Evolutionary conservation across 2,888 invertebrate genomes (phyloP).

Genomic region (Pomacea canaliculata): DNA sequence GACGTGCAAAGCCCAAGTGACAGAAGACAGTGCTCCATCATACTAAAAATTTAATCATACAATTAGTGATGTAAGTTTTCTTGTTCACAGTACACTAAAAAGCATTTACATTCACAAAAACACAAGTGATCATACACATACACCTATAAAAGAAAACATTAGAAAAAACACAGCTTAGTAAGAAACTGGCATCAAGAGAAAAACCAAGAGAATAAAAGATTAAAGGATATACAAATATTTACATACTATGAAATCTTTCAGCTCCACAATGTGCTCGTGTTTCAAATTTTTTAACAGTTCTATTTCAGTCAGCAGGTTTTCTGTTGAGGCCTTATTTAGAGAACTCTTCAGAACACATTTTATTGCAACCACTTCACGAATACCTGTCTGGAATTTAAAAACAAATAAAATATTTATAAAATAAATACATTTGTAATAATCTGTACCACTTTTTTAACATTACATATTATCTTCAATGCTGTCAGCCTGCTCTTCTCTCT

Average conservation of each 20-base stretch:
- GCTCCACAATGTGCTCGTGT: conserved; percentile 85
- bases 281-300: conserved; percentile 81
- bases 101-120: too few relatives aligned
- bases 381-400: conserved; percentile 47
- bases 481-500: background rate
- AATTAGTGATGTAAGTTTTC: too few relatives aligned
- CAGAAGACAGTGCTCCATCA: too few relatives aligned
- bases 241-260: conserved; percentile 79
- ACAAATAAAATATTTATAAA: background rate
- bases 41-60: too few relatives aligned
- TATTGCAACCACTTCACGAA: conserved; percentile 79
- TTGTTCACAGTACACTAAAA: too few relatives aligned
- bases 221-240: conserved; percentile 3
- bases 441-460: background rate
- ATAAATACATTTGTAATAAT: background rate
- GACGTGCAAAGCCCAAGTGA: too few relatives aligned
- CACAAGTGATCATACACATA: too few relatives aligned
- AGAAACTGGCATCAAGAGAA: too few relatives aligned
- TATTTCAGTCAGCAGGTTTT: conserved; percentile 87
- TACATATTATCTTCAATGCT: background rate
- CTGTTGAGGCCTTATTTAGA: conserved; percentile 80
- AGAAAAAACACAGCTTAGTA: too few relatives aligned
- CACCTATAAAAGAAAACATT: too few relatives aligned
- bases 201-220: too few relatives aligned
- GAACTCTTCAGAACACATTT: conserved; percentile 84